phyloP scores from a whole-genome alignment of 2,797 vertebrate species.

The Pipistrellus kuhlii region DNA sequence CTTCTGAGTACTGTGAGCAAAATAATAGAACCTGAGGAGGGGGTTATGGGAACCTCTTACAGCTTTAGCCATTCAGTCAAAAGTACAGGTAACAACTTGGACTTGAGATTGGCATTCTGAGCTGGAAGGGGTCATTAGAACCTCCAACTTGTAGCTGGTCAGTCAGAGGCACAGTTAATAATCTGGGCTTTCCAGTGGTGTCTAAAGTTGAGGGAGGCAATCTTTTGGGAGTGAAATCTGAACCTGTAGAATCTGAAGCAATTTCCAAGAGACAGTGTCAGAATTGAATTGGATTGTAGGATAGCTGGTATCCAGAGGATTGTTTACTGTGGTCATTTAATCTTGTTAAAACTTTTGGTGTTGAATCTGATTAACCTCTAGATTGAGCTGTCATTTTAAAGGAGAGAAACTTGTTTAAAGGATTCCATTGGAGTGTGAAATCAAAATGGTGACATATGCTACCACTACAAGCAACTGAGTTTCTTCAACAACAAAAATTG shows the following conservation, averaged over 20 bases:
- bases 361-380: neutral
- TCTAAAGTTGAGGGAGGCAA: neutral
- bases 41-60: neutral
- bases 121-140: neutral
- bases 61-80: neutral
- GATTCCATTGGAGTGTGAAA: neutral
- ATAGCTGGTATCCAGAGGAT: neutral
- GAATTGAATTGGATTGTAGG: neutral
- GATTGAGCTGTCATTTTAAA: slow-evolving; percentile 28
- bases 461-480: neutral
- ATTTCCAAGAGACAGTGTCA: neutral
- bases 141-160: neutral
- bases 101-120: neutral
- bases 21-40: neutral
- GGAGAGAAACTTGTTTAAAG: neutral
- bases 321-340: neutral
- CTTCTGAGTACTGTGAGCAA: neutral
- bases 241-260: neutral
- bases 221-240: neutral
- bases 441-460: neutral
- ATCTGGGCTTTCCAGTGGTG: neutral
- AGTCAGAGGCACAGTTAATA: neutral
- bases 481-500: neutral
- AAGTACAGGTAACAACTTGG: neutral
- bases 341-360: neutral